Evolutionary conservation across 2,113 vertebrate species (phyloP).

Genomic region (Xerus inauris): DNA sequence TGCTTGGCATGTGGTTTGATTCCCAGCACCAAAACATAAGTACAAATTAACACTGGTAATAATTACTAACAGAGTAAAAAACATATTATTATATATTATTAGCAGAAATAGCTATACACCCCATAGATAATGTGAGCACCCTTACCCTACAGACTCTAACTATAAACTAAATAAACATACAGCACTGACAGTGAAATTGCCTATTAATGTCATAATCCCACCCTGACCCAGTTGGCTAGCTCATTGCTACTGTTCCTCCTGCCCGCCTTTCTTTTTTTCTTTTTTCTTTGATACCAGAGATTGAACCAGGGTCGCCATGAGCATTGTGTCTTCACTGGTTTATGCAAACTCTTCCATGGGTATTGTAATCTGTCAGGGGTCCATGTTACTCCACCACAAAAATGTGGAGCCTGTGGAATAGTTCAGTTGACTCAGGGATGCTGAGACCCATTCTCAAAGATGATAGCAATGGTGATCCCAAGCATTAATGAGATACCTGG

Average conservation of each 20-base stretch:
- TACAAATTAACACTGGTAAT: neutral
- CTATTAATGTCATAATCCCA: neutral
- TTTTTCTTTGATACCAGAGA: no score
- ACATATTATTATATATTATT: neutral
- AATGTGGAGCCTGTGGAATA: neutral
- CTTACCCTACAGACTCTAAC: neutral
- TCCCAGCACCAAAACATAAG: neutral
- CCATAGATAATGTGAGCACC: neutral
- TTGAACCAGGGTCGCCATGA: no score
- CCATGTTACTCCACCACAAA: neutral
- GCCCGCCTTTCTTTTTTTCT: no score
- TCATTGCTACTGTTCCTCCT: neutral
- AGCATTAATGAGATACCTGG: neutral
- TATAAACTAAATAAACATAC: neutral
- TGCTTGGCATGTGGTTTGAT: neutral
- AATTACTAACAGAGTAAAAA: neutral
- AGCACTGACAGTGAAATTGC: neutral
- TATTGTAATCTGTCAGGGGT: neutral
- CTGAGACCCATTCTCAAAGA: neutral
- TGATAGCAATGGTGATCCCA: neutral
- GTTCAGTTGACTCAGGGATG: neutral
- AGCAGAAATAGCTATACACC: neutral
- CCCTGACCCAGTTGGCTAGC: neutral
- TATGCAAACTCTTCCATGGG: neutral
- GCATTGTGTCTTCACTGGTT: neutral